A percentile compares a stretch with the other conserved stretches of the same genome.
phyloP scores from a whole-genome alignment of 2,113 vertebrate species.

The Halichoeres trimaculatus region DNA sequence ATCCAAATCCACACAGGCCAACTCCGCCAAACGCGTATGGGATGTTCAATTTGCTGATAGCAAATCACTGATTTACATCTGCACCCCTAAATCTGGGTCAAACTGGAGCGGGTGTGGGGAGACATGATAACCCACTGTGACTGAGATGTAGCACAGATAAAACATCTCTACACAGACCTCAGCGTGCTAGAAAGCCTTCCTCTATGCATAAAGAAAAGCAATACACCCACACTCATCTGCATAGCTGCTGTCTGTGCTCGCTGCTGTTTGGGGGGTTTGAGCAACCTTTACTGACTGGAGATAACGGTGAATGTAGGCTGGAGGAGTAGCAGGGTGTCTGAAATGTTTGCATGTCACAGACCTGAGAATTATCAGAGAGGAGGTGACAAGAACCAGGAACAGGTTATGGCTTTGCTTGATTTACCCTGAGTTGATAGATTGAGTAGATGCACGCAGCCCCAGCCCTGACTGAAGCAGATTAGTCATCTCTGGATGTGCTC shows the following conservation, averaged over 20 bases:
- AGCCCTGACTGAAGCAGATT: not conserved
- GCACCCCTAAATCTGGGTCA: slow-evolving; percentile 69
- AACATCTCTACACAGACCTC: slow-evolving; percentile 55
- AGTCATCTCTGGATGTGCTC: slow-evolving; percentile 4
- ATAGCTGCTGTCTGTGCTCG: slow-evolving; percentile 25
- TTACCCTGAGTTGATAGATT: not conserved
- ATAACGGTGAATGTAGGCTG: slow-evolving; percentile 14
- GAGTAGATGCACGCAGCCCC: not conserved
- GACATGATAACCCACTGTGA: slow-evolving; percentile 66
- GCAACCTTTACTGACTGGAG: slow-evolving; percentile 14
- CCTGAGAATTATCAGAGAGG: slow-evolving; percentile 19
- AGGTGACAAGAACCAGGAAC: slow-evolving; percentile 16
- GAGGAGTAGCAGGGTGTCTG: not conserved
- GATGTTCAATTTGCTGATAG: slow-evolving; percentile 63
- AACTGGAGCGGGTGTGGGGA: slow-evolving; percentile 63
- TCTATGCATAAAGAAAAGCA: slow-evolving; percentile 44
- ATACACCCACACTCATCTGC: slow-evolving; percentile 57
- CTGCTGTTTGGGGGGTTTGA: slow-evolving; percentile 1
- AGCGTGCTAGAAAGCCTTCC: slow-evolving; percentile 40
- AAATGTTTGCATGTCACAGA: slow-evolving; percentile 23
- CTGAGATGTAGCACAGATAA: slow-evolving; percentile 74
- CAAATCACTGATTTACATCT: slow-evolving; percentile 69
- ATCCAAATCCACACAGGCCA: slow-evolving; percentile 54
- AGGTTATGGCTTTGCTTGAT: not conserved
- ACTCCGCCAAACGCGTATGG: slow-evolving; percentile 32